These are phyloP conservation scores for Taphrorychus bicolor DNA, from an alignment of 2,888 invertebrate genomes.

Conservation along the genomic window DNA sequence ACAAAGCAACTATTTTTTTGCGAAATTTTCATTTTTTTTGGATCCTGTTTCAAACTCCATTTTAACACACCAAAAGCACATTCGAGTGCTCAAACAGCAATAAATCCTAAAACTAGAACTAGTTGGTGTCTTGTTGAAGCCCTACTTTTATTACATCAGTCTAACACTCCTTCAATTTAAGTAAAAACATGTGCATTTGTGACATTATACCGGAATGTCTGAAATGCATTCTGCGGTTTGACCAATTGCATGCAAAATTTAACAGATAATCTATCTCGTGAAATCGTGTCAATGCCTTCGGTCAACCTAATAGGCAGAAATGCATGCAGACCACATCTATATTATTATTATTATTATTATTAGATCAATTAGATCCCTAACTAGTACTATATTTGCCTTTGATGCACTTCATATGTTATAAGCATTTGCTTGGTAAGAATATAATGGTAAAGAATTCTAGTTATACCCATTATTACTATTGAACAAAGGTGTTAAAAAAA, in stretches of 20 bases:
- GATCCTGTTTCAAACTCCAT: too few species aligned
- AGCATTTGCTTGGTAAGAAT: neutral
- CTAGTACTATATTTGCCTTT: neutral
- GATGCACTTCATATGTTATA: neutral
- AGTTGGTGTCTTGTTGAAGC: neutral
- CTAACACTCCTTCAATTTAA: slow-evolving; percentile 1
- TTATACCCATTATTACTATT: neutral
- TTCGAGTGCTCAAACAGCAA: too few species aligned
- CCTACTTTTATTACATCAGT: neutral
- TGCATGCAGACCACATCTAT: too few species aligned
- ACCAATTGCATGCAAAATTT: slow-evolving; percentile 29
- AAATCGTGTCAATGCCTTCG: neutral
- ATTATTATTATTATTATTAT: neutral
- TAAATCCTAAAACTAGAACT: neutral
- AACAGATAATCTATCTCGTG: slow-evolving; percentile 16
- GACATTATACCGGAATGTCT: slow-evolving; percentile 13
- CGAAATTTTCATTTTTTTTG: too few species aligned
- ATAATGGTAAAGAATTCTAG: neutral
- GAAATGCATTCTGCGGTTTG: slow-evolving; percentile 27
- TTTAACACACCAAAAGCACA: too few species aligned
- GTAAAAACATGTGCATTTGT: neutral
- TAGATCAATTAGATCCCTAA: neutral
- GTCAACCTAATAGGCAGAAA: too few species aligned
- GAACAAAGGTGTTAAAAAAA: neutral
- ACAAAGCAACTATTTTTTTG: too few species aligned